These are phyloP conservation scores for Remorina albescens DNA, from an alignment of 2,797 vertebrate genomes.

Conservation along the genomic window DNA sequence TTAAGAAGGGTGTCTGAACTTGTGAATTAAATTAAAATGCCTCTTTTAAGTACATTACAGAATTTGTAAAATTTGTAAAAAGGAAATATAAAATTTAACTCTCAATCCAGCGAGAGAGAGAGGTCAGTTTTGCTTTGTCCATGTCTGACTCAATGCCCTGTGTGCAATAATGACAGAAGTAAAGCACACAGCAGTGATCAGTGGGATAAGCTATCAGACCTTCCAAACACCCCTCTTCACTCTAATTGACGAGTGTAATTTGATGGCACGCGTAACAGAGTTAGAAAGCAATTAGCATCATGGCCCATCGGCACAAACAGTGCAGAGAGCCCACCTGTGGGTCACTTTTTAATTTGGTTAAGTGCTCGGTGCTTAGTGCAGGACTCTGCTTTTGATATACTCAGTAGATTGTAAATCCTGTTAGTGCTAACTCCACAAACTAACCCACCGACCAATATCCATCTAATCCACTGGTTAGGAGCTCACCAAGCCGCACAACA, in stretches of 20 bases:
- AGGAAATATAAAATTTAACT: conserved; percentile 5
- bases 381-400: conserved; percentile 86
- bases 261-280: conserved; percentile 88
- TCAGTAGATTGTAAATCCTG: conserved; percentile 88
- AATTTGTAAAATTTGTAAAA: too few species aligned
- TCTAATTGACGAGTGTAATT: conserved; percentile 86
- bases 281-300: conserved; percentile 89
- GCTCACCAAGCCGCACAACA: conserved; percentile 79
- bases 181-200: conserved; percentile 77
- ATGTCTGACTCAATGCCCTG: conserved; percentile 66
- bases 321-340: conserved; percentile 86
- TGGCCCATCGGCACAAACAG: conserved; percentile 81
- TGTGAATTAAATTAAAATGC: neutral
- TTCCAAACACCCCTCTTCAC: conserved; percentile 74
- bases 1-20: conserved; percentile 9
- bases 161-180: conserved; percentile 80
- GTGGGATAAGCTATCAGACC: conserved; percentile 77
- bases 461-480: conserved; percentile 86
- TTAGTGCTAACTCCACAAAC: conserved; percentile 86
- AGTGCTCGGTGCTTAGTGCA: conserved; percentile 87
- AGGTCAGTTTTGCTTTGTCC: conserved; percentile 47
- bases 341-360: conserved; percentile 89
- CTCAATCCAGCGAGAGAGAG: conserved; percentile 9
- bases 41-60: neutral
- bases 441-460: conserved; percentile 81